A percentile compares a stretch with the other conserved stretches of the same genome.
These are phyloP conservation scores for Stomatorhinus walkeri DNA, from an alignment of 2,797 vertebrate species.

Conservation along the genomic window DNA sequence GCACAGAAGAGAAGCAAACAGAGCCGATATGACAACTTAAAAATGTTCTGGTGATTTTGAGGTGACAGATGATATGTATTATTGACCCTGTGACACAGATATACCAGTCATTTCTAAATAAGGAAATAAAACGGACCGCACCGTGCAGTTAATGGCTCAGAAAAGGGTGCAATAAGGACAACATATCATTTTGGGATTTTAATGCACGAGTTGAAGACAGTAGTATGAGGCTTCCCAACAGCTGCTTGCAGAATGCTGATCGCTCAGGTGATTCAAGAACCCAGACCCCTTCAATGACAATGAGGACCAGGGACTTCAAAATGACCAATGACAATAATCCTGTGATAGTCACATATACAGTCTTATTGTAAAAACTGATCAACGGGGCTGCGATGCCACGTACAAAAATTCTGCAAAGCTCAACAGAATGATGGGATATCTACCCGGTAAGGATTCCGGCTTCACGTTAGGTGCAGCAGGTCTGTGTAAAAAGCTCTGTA, in stretches of 20 bases:
- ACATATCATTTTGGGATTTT: not conserved
- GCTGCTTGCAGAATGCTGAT: not conserved
- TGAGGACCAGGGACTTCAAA: not conserved
- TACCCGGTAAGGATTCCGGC: not conserved
- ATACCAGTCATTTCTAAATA: not conserved
- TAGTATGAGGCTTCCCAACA: not conserved
- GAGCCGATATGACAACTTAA: not conserved
- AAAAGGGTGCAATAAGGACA: not conserved
- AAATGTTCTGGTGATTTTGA: not conserved
- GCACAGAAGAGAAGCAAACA: slow-evolving; percentile 1
- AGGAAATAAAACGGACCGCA: not conserved
- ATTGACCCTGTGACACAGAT: not conserved
- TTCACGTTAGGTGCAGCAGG: not conserved
- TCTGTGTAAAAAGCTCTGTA: not conserved
- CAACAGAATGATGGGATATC: not conserved
- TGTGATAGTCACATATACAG: not conserved
- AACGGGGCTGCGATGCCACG: not conserved
- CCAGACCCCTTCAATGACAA: not conserved
- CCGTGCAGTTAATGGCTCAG: not conserved
- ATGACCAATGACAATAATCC: not conserved
- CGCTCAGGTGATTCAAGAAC: not conserved
- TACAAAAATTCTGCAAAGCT: not conserved
- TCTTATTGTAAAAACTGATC: not conserved
- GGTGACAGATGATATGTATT: not conserved
- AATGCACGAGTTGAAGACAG: not conserved